phyloP scores from a whole-genome alignment of 2,888 invertebrate genomes.

The Rhingia campestris region DNA sequence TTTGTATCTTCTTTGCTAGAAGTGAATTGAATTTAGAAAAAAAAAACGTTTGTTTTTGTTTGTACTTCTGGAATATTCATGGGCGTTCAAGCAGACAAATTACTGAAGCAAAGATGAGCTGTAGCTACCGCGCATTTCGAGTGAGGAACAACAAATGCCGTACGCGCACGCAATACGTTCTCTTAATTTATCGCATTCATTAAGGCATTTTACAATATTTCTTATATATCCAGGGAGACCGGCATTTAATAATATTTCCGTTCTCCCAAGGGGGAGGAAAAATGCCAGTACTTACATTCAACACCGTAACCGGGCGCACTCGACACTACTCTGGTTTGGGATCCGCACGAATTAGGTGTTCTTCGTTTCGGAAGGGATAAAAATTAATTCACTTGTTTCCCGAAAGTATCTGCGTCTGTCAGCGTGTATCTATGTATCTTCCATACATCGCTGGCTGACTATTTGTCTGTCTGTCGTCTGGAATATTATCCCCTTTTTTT shows the following conservation, averaged over 20 bases:
- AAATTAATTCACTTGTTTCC: constrained; percentile 69
- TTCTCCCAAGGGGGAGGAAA: not conserved
- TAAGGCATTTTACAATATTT: constrained; percentile 65
- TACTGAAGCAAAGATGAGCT: constrained; percentile 4
- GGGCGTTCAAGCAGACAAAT: constrained; percentile 32
- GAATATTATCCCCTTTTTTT: constrained; percentile 27
- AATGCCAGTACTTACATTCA: constrained; percentile 5
- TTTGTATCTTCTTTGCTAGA: constrained; percentile 14
- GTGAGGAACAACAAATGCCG: not conserved
- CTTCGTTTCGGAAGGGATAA: constrained; percentile 54
- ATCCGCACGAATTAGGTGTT: constrained; percentile 53
- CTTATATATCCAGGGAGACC: constrained; percentile 27
- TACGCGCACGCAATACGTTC: constrained; percentile 30
- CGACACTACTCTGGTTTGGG: constrained; percentile 15
- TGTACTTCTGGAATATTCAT: constrained; percentile 13
- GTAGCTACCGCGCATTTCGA: constrained; percentile 13
- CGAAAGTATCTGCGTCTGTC: constrained; percentile 33
- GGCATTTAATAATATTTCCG: constrained; percentile 52
- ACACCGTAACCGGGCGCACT: not conserved
- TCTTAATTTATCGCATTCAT: constrained; percentile 66
- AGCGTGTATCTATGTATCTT: constrained; percentile 35
- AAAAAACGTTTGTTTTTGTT: not conserved
- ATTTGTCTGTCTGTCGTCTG: constrained; percentile 63
- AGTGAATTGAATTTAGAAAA: constrained; percentile 6
- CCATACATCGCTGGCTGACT: constrained; percentile 23